Base-by-base conservation (phyloP, 2,113 vertebrate species). In the Suncus etruscus region DNA sequence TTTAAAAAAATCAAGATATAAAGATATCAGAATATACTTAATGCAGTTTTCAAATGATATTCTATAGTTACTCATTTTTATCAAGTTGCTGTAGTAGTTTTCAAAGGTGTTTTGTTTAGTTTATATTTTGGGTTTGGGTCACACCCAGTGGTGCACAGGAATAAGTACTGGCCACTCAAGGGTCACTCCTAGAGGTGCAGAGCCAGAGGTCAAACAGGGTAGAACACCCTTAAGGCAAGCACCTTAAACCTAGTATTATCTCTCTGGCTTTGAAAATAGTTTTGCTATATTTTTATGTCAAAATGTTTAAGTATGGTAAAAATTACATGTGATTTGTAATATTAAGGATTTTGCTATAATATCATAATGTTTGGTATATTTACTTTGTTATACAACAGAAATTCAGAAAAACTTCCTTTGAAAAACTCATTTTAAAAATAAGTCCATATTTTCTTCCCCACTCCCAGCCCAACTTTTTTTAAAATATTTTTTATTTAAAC, bases 361-460 rank as follows among this genome's bases (percentile, higher is more conserved):
- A 89, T 8, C 63, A 1, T 31, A 61, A 6, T 84, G 32, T 31
- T 76, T 61, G 84, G 11, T 51, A 45, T 39, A 68, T 63, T 65
- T 48, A 39, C n/a, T 31, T 5, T 73, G 24, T n/a, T 39, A 27
- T 63, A 9, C 8, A 63, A n/a, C 11, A 79, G 32, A 72, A 18
- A 39, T 92, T 22, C 25, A 68, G 50, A 81, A 83, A 8, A 16
- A 92, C 77, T 79, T 84, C 16, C 63, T 80, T 68, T 95, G 82
- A 63, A 86, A 76, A 80, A 88, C 15, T 31, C 8, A 89, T 89
- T 66, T 50, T 86, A 83, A 95, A 6, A 65, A 32, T n/a, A 77
- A 63, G 16, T 75, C 6, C 16, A 5, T 16, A 29, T 61, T 85
- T 72, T 48, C 25, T 47, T 27, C 50, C 79, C 10, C 25, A 50